Percentiles rank a stretch among this genome's conserved stretches.
These are phyloP conservation scores for Gallinago stenura DNA, from an alignment of 2,797 vertebrate genomes.

Conservation along the genomic window DNA sequence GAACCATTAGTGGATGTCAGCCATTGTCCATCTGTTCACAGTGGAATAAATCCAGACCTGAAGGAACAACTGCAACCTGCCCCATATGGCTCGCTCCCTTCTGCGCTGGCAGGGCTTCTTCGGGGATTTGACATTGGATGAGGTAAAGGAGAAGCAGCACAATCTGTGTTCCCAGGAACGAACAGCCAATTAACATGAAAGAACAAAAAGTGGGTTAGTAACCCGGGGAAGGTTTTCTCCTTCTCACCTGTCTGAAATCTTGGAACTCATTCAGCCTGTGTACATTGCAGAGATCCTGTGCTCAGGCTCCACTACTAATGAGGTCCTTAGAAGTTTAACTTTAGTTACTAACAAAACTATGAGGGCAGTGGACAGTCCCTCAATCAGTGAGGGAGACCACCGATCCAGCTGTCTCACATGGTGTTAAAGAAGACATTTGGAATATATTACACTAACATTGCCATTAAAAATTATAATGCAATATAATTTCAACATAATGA, in stretches of 20 bases:
- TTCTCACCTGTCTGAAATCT: slow-evolving; percentile 26
- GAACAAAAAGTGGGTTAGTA: slow-evolving; percentile 49
- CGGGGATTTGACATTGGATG: slow-evolving; percentile 58
- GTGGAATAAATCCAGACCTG: slow-evolving; percentile 71
- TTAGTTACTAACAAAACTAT: background rate
- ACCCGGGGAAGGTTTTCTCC: background rate
- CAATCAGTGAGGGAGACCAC: fast-evolving
- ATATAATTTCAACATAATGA: slow-evolving; percentile 20
- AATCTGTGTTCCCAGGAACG: slow-evolving; percentile 41
- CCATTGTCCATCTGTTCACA: slow-evolving; percentile 71
- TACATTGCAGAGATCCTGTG: background rate
- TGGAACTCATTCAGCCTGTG: background rate
- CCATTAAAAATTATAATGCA: slow-evolving; percentile 5
- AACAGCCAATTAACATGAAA: slow-evolving; percentile 11
- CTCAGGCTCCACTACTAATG: background rate
- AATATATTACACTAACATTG: background rate
- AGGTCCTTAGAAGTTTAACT: background rate
- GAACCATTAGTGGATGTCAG: slow-evolving; percentile 61
- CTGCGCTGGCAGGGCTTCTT: slow-evolving; percentile 41
- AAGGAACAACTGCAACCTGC: slow-evolving; percentile 68
- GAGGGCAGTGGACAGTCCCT: background rate
- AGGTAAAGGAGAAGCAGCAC: slow-evolving; percentile 29
- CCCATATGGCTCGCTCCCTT: slow-evolving; percentile 50
- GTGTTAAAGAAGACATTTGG: background rate
- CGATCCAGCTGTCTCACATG: background rate